phyloP scores from a whole-genome alignment of 2,113 vertebrate genomes.

The Forbesichthys agassizii region DNA sequence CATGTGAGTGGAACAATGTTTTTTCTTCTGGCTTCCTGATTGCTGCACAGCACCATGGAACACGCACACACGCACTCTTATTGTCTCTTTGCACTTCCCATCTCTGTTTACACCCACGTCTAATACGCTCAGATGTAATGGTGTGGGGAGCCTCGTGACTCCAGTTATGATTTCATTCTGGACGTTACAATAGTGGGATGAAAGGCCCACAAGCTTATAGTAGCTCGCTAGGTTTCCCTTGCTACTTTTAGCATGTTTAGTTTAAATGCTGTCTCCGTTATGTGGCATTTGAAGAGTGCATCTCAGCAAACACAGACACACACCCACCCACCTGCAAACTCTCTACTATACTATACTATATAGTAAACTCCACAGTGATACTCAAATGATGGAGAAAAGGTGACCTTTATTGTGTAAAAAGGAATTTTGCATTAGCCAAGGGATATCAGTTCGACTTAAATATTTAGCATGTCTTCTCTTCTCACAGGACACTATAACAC shows the following conservation, averaged over 20 bases:
- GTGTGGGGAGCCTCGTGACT: neutral
- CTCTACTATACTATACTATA: neutral
- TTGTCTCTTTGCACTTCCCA: neutral
- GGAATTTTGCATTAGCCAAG: too few species aligned
- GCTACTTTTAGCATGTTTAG: neutral
- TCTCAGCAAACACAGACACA: neutral
- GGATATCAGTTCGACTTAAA: too few species aligned
- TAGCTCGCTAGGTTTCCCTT: neutral
- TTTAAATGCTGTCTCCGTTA: neutral
- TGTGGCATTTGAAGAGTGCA: conserved; percentile 14
- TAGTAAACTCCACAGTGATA: too few species aligned
- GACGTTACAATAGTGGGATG: neutral
- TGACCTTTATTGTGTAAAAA: too few species aligned
- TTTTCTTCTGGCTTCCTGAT: conserved; percentile 19
- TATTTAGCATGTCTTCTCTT: too few species aligned
- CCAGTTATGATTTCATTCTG: neutral
- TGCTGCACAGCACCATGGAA: conserved; percentile 1
- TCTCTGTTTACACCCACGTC: neutral
- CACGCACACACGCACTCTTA: neutral
- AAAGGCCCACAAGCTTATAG: neutral
- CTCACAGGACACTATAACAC: too few species aligned
- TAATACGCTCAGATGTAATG: conserved; percentile 4
- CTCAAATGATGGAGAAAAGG: too few species aligned
- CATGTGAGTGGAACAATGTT: conserved; percentile 7
- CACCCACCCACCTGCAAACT: neutral